phyloP scores from a whole-genome alignment of 2,888 invertebrate genomes.

The Lasioglossum oenotherae region DNA sequence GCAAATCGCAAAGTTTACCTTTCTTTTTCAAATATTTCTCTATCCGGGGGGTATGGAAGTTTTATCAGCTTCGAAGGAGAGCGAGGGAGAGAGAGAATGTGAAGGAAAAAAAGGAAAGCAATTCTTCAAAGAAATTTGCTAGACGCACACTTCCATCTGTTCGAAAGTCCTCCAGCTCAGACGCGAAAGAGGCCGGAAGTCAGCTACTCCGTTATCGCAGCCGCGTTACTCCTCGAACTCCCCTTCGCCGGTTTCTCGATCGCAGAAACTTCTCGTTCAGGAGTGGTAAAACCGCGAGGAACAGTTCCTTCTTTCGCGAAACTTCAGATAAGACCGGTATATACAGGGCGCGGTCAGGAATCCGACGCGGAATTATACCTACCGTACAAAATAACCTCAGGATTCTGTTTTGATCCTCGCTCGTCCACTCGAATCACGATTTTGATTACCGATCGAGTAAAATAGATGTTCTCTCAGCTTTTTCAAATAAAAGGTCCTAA shows the following conservation, averaged over 20 bases:
- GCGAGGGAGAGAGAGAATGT: not conserved
- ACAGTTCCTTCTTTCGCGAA: constrained; percentile 48
- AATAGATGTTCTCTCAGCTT: not conserved
- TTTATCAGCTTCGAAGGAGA: not conserved
- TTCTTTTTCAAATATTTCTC: not conserved
- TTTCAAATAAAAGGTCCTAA: not conserved
- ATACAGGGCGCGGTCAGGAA: constrained; percentile 18
- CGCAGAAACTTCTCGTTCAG: constrained; percentile 42
- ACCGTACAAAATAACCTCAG: not conserved
- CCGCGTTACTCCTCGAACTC: constrained; percentile 34
- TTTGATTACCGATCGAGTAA: not conserved
- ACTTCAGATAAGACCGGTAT: constrained; percentile 48
- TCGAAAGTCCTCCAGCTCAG: constrained; percentile 50
- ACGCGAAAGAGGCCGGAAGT: constrained; percentile 45
- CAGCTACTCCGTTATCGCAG: constrained; percentile 52
- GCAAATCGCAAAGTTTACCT: constrained; percentile 6
- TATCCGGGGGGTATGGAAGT: not conserved
- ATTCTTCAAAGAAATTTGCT: constrained; percentile 36
- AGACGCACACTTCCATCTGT: constrained; percentile 42
- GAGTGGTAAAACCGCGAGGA: constrained; percentile 51
- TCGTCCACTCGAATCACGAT: not conserved
- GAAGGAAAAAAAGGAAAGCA: constrained; percentile 14
- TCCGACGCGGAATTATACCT: constrained; percentile 17
- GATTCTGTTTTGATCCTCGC: not conserved
- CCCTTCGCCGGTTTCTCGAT: constrained; percentile 37